Evolutionary conservation across 2,113 vertebrate genomes (phyloP).

Genomic region (Neodontobutis hainanensis): DNA sequence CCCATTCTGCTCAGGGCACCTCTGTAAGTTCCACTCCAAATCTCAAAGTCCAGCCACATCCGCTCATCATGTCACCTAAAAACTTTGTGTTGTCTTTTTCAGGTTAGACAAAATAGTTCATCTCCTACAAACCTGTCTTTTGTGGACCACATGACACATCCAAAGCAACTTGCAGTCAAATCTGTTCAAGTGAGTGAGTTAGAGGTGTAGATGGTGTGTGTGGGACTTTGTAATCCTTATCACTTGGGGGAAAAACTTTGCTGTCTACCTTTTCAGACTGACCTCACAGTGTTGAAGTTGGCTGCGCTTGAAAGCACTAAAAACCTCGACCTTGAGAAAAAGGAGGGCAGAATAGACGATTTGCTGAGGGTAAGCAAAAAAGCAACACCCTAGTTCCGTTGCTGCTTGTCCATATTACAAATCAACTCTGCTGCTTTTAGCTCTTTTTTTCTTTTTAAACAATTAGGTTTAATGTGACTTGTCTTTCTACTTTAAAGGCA

Average conservation of each 20-base stretch:
- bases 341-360: slow-evolving; percentile 99
- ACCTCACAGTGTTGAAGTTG: slow-evolving; percentile 97
- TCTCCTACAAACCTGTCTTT: slow-evolving; percentile 96
- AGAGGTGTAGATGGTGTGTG: not conserved
- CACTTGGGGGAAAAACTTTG: not conserved
- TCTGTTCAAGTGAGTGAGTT: slow-evolving; percentile 88
- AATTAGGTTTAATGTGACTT: not conserved
- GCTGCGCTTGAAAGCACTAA: slow-evolving; percentile 99
- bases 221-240: not conserved
- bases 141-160: slow-evolving; percentile 92
- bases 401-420: slow-evolving; percentile 1
- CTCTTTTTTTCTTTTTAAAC: not conserved
- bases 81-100: slow-evolving; percentile 48
- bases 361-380: slow-evolving; percentile 92
- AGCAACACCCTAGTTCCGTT: not conserved
- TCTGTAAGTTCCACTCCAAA: slow-evolving; percentile 81
- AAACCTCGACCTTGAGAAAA: slow-evolving; percentile 99
- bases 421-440: not conserved
- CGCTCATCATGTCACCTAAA: not conserved
- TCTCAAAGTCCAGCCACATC: not conserved
- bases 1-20: slow-evolving; percentile 92
- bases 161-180: slow-evolving; percentile 95
- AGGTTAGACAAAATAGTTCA: slow-evolving; percentile 97
- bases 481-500: slow-evolving; percentile 78
- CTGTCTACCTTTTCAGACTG: slow-evolving; percentile 82